Evolutionary conservation across 2,888 invertebrate genomes (phyloP), one percentile per base, ranked within the genome.

Genomic region (Prostheceraeus crozeri): DNA sequence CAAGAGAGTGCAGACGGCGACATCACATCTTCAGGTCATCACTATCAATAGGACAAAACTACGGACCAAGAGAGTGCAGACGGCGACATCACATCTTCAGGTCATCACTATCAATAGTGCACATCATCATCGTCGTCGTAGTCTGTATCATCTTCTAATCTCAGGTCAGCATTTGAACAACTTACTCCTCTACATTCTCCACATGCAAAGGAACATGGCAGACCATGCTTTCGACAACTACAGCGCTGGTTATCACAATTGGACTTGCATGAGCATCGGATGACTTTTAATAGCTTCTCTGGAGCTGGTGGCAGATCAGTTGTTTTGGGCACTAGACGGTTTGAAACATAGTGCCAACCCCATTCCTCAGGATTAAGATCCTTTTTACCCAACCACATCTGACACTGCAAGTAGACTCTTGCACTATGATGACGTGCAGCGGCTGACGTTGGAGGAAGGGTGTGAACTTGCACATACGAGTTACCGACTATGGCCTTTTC

Each of bases 141-240:
- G n/a, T n/a, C n/a, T n/a, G n/a, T n/a, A n/a, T n/a, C n/a, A n/a
- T n/a, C n/a, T n/a, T n/a, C n/a, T n/a, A n/a, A n/a, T n/a, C n/a
- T n/a, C n/a, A n/a, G n/a, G n/a, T n/a, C n/a, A n/a, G n/a, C n/a
- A n/a, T n/a, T n/a, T n/a, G n/a, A n/a, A n/a, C n/a, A n/a, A n/a
- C n/a, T n/a, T n/a, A n/a, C n/a, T n/a, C n/a, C n/a, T n/a, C 45
- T 51, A 45, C 61, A 61, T 28, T 60, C 33, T 35, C 61, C 54
- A 61, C 59, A 61, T 8, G 53, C 59, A 10, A 21, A 14, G 3
- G 59, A 48, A 48, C 19, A 6, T 28, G 11, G 25, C 14, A 48
- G 27, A 28, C 27, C 10, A 28, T 21, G 4, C 48, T 19, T 48
- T 23, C 48, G 48, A 4, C 48, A 48, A 25, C 11, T 48, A 48